Percentiles rank a stretch among this genome's conserved stretches.
Evolutionary conservation across 2,113 vertebrate genomes (phyloP).

Genomic region (Probosciger aterrimus): DNA sequence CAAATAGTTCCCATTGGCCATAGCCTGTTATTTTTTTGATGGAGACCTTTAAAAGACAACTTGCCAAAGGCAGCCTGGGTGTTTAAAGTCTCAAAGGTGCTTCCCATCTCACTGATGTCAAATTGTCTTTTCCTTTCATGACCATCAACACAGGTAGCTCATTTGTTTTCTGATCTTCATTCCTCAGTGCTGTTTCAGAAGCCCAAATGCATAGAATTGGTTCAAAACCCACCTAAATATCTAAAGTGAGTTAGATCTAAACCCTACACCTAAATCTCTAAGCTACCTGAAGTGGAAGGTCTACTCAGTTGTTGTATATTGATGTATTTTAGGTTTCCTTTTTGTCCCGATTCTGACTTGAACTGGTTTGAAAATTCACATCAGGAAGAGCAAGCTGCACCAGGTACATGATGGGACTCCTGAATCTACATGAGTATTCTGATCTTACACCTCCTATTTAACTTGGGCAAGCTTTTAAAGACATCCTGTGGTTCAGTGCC

Average conservation of each 20-base stretch:
- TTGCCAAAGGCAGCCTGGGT: not conserved
- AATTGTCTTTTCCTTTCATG: not conserved
- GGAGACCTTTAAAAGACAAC: not conserved
- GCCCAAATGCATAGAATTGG: not conserved
- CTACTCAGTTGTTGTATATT: not conserved
- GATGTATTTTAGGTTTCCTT: not conserved
- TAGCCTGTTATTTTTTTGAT: not conserved
- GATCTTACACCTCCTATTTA: not conserved
- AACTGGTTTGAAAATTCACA: not conserved
- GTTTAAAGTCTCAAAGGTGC: not conserved
- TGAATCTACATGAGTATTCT: not conserved
- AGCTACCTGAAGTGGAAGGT: not conserved
- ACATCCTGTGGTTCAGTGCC: not conserved
- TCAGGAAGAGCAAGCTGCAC: not conserved
- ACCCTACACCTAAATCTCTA: not conserved
- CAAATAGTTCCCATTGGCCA: not conserved
- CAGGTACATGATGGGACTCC: fast-evolving
- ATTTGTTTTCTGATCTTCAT: not conserved
- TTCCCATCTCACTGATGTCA: not conserved
- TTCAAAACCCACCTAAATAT: not conserved
- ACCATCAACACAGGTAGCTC: not conserved
- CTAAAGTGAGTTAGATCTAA: not conserved
- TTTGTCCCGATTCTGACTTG: not conserved
- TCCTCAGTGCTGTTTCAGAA: not conserved
- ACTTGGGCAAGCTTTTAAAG: not conserved